Conservation (phyloP, 2,888 invertebrate genomes). For the Limulus polyphemus region DNA sequence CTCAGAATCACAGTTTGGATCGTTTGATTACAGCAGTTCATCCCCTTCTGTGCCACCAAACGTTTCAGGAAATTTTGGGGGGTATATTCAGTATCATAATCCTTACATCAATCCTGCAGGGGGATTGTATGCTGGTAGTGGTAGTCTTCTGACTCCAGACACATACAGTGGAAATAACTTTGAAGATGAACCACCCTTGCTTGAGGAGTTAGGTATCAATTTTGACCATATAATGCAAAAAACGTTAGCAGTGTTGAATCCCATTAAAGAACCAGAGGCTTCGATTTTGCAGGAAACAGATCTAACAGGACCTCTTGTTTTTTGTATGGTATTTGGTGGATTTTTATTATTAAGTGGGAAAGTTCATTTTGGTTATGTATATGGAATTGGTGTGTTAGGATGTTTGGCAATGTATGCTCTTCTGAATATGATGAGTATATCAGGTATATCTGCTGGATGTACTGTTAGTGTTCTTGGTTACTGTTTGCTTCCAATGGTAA, state of each 20-base stretch:
- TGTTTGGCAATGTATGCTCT: slow-evolving; percentile 79
- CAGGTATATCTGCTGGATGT: slow-evolving; percentile 53
- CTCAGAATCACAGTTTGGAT: too few species aligned
- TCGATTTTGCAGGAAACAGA: slow-evolving; percentile 69
- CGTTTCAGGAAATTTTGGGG: too few species aligned
- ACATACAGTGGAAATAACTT: slow-evolving; percentile 37
- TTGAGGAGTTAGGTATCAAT: slow-evolving; percentile 85
- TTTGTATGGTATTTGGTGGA: slow-evolving; percentile 64
- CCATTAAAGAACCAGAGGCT: slow-evolving; percentile 59
- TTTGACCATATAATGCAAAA: slow-evolving; percentile 78
- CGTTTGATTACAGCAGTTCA: too few species aligned
- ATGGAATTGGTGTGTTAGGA: slow-evolving; percentile 78
- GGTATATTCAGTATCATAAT: too few species aligned
- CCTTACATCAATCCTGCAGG: too few species aligned
- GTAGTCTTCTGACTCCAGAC: slow-evolving; percentile 21
- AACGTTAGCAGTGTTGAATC: slow-evolving; percentile 77
- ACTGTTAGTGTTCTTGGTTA: slow-evolving; percentile 84
- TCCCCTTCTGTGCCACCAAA: too few species aligned
- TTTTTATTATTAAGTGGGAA: slow-evolving; percentile 40
- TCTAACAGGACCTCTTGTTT: slow-evolving; percentile 80
- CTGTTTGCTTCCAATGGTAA: slow-evolving; percentile 80
- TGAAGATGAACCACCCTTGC: slow-evolving; percentile 69
- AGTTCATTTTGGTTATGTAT: slow-evolving; percentile 52
- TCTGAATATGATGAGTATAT: slow-evolving; percentile 65
- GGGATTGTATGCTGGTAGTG: slow-evolving; percentile 1